A percentile compares a stretch with the other conserved stretches of the same genome.
phyloP scores from a whole-genome alignment of 2,797 vertebrate genomes.

The Pygocentrus nattereri region DNA sequence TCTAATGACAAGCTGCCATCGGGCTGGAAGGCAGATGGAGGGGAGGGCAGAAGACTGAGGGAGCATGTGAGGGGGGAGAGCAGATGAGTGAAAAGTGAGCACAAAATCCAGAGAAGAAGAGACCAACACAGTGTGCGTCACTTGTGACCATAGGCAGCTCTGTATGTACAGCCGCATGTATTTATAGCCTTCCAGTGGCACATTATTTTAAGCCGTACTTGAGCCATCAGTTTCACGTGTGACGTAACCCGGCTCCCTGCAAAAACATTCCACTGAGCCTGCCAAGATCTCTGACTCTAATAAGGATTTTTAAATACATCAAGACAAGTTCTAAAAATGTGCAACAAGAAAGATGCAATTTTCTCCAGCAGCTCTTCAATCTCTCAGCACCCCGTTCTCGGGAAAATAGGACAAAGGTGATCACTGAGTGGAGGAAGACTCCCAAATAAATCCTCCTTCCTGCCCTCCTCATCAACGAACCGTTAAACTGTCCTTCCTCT shows the following conservation, averaged over 20 bases:
- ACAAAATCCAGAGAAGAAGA: slow-evolving; percentile 2
- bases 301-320: no score
- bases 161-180: slow-evolving; percentile 54
- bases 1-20: slow-evolving; percentile 4
- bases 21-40: slow-evolving; percentile 33
- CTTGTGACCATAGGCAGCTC: slow-evolving; percentile 65
- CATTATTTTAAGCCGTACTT: slow-evolving; percentile 29
- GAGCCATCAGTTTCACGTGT: slow-evolving; percentile 46
- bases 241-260: background rate
- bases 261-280: background rate
- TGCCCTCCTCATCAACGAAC: background rate
- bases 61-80: slow-evolving; percentile 1
- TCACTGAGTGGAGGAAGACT: background rate
- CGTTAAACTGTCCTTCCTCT: background rate
- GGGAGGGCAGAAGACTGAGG: slow-evolving; percentile 6
- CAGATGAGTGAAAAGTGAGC: background rate
- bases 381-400: background rate
- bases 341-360: background rate
- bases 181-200: slow-evolving; percentile 48
- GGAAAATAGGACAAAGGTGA: background rate
- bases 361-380: background rate
- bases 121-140: slow-evolving; percentile 66
- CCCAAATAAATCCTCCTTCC: background rate
- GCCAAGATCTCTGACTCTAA: background rate
- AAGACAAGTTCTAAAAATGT: background rate